Evolutionary conservation across 2,113 vertebrate species (phyloP).

Genomic region (Promerops cafer): DNA sequence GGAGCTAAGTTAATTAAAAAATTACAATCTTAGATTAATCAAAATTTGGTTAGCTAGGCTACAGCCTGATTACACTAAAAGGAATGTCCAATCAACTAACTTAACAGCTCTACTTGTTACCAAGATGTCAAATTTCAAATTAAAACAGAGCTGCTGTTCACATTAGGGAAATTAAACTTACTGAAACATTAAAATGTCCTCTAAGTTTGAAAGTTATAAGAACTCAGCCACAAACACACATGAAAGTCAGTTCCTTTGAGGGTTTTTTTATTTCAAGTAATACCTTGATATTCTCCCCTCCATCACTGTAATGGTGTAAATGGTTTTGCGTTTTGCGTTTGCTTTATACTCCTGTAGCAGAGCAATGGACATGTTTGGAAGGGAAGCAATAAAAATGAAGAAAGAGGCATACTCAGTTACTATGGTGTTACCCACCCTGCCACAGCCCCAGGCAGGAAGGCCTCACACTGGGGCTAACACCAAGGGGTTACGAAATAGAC

Average conservation of each 20-base stretch:
- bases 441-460: not conserved
- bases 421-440: not conserved
- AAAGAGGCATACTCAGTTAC: not conserved
- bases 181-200: not conserved
- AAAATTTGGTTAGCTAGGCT: not conserved
- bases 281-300: not conserved
- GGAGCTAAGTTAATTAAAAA: not conserved
- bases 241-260: not conserved
- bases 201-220: not conserved
- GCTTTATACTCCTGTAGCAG: not conserved
- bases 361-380: not conserved
- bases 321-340: not conserved
- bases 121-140: not conserved
- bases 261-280: not conserved
- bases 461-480: not conserved
- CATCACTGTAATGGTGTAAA: not conserved
- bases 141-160: not conserved
- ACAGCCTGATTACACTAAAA: not conserved
- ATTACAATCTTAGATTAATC: not conserved
- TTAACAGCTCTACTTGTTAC: not conserved
- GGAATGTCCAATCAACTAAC: not conserved
- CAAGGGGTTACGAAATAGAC: not conserved
- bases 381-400: not conserved
- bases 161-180: not conserved
- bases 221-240: not conserved